Base-by-base conservation (phyloP, 2,113 vertebrate species). In the Nanger granti region DNA sequence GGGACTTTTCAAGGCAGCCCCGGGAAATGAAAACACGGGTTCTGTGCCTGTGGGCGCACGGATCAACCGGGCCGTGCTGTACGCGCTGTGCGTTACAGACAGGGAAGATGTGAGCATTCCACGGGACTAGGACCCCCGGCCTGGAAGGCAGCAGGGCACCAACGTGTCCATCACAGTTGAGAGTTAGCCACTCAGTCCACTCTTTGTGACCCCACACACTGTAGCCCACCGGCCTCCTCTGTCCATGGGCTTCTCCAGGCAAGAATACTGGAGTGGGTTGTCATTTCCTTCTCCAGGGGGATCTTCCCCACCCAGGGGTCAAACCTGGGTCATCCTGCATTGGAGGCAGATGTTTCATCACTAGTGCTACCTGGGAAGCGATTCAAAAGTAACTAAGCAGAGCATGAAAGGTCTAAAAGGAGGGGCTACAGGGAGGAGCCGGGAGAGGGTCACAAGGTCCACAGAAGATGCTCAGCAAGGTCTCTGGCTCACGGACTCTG, bases 41-140 rank as follows among this genome's bases (percentile, higher is more conserved):
- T 41, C 13, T 6, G 2, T 1, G n/a, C 69, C 83, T 4, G 3
- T 10, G 59, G 52, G 31, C 0, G 3, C 18, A 82, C 0, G 0
- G 18, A 44, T 18, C 22, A 3, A 41, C 0, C 2, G 1, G 12
- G 41, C 12, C 8, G 8, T 0, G 29, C 31, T 22, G 7, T 24
- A 4, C 3, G 0, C 2, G 29, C 31, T 22, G 7, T 17, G 8
- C 3, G 0, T 3, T 20, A 29, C 29, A 17, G 24, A 11, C 7
- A 13, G 1, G 1, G 4, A 1, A 6, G 4, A 1, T 0, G 62
- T 3, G 73, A 41, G 41, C 0, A 3, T 28, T n/a, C 6, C 11
- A 9, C 1, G 3, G 13, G 55, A 15, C 9, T 24, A n/a, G 12
- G 12, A 83, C 12, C 11, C 5, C 31, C 4, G 6, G 41, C 9